Evolutionary conservation across 2,888 invertebrate species (phyloP), one percentile per base, ranked within the genome.

Genomic region (Amitus sp.): DNA sequence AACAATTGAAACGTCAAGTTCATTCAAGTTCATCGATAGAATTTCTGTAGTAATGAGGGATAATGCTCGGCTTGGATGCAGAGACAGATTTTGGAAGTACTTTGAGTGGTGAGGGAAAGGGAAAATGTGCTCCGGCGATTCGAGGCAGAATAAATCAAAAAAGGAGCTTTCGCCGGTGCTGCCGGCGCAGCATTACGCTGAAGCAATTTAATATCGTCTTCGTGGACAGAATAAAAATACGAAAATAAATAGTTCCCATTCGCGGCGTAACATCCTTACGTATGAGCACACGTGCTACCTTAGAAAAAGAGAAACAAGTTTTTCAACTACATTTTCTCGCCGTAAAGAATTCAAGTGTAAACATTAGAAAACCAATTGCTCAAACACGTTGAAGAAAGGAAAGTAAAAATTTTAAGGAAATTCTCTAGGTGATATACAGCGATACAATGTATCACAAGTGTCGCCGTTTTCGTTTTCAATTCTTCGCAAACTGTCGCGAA

Each of bases 151-250:
- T 53, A 56, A 60, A 65, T 54, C 58, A 50, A 52, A n/a, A n/a
- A 59, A 65, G 45, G 47, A 58, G 47, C 59, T 57, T 57, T 62
- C 46, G 42, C 58, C 58, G 34, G 23, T 23, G 12, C 12, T 12
- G 6, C 34, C 34, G 49, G 50, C 60, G 59, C 34, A 47, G 50
- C 60, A 57, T 62, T 68, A 61, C 71, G 70, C 72, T 72, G 71
- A 69, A 71, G 76, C 76, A 76, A 76, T 77, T 77, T 77, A 76
- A 77, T 77, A 77, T 77, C 75, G 70, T 60, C 73, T 70, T 67
- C 72, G 73, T 71, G 72, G 70, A 65, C 68, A 70, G 75, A 77
- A 77, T 77, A 77, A 76, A 77, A 75, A 76, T 77, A 74, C 74
- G 67, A 63, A 70, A 72, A 76, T 75, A 75, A 75, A 76, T 76